phyloP scores from a whole-genome alignment of 2,797 vertebrate species.

The Hirundo rustica region DNA sequence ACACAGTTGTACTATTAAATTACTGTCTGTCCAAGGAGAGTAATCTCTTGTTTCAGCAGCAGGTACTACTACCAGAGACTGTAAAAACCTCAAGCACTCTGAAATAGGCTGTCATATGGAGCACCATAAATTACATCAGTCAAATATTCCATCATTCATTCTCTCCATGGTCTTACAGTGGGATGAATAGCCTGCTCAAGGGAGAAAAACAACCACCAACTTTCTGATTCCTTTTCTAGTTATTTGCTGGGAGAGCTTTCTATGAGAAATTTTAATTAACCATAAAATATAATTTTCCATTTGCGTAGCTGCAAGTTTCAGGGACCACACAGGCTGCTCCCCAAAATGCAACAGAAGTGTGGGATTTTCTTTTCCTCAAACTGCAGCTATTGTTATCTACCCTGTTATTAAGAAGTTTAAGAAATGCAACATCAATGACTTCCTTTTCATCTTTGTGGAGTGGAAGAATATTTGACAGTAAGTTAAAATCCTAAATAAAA shows the following conservation, averaged over 20 bases:
- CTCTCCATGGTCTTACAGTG: slow-evolving; percentile 4
- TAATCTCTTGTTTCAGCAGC: slow-evolving; percentile 78
- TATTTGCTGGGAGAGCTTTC: slow-evolving; percentile 19
- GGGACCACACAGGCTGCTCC: not conserved
- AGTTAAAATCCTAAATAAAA: slow-evolving; percentile 64
- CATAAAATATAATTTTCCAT: slow-evolving; percentile 14
- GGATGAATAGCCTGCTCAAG: slow-evolving; percentile 59
- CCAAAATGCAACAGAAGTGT: not conserved
- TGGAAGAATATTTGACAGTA: slow-evolving; percentile 48
- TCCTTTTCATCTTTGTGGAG: slow-evolving; percentile 57
- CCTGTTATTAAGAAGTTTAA: slow-evolving; percentile 46
- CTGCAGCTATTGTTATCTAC: slow-evolving; percentile 15
- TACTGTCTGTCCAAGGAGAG: slow-evolving; percentile 73
- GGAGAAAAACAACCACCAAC: slow-evolving; percentile 20
- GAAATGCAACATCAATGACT: not conserved
- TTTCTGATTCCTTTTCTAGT: slow-evolving; percentile 58
- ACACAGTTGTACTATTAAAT: slow-evolving; percentile 73
- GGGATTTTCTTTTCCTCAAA: not conserved
- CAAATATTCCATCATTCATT: slow-evolving; percentile 72
- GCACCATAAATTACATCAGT: slow-evolving; percentile 74
- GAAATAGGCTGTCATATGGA: slow-evolving; percentile 72
- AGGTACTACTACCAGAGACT: slow-evolving; percentile 70
- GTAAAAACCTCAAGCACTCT: slow-evolving; percentile 73
- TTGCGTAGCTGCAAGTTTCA: not conserved
- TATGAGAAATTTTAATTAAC: slow-evolving; percentile 50